phyloP scores from a whole-genome alignment of 2,113 vertebrate species.

The Hylia prasina region DNA sequence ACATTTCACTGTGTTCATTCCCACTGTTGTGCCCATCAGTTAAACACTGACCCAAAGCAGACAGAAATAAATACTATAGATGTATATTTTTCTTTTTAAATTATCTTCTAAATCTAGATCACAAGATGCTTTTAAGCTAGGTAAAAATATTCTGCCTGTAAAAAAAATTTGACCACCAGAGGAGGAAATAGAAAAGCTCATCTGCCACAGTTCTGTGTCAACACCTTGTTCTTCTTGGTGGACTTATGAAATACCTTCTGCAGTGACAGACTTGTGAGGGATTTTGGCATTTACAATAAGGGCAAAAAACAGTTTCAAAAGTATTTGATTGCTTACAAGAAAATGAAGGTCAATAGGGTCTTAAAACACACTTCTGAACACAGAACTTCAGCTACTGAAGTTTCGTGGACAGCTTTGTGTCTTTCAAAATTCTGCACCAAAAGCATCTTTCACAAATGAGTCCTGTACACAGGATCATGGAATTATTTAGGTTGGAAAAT shows the following conservation, averaged over 20 bases:
- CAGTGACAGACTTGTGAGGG: background rate
- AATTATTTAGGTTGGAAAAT: background rate
- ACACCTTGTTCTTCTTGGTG: background rate
- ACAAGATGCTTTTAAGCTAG: background rate
- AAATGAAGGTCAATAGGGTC: background rate
- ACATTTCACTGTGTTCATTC: background rate
- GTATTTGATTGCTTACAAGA: background rate
- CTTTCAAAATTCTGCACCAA: background rate
- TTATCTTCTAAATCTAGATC: background rate
- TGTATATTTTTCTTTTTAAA: background rate
- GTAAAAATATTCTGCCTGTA: background rate
- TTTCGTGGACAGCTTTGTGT: background rate
- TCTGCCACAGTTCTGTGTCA: background rate
- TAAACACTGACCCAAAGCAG: background rate
- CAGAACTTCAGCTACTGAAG: background rate
- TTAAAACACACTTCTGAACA: background rate
- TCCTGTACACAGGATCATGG: background rate
- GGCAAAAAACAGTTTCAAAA: background rate
- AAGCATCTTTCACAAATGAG: background rate
- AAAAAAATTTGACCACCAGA: background rate
- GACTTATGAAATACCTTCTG: rapidly evolving
- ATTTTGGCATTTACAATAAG: background rate
- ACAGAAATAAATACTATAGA: background rate
- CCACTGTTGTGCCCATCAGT: background rate
- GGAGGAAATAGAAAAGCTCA: background rate